Conservation (phyloP, 2,797 vertebrate genomes). For the Morus bassanus region DNA sequence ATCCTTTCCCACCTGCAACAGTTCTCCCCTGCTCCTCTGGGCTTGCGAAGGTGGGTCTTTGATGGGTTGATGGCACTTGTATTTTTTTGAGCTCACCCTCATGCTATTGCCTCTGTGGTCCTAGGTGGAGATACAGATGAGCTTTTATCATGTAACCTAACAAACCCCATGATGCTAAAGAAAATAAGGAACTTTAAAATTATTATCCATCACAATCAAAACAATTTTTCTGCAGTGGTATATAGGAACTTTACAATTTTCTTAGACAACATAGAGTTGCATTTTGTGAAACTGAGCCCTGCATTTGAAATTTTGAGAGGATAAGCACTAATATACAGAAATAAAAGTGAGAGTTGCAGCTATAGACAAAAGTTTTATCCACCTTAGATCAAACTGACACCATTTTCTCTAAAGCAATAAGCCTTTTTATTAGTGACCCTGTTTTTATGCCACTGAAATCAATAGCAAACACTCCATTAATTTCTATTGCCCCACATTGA, state of each 20-base stretch:
- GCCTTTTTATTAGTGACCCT: background rate
- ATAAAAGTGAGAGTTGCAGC: background rate
- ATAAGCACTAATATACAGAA: background rate
- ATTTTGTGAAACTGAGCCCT: background rate
- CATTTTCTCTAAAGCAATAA: background rate
- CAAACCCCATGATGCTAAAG: background rate
- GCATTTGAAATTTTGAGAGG: background rate
- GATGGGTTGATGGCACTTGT: background rate
- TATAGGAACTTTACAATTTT: background rate
- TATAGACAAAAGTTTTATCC: background rate
- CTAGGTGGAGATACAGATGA: background rate
- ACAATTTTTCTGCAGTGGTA: background rate
- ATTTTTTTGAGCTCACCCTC: background rate
- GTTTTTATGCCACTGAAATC: background rate
- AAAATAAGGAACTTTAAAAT: background rate
- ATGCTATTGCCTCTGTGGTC: background rate
- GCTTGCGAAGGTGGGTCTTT: background rate
- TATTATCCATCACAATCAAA: background rate
- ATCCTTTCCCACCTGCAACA: background rate
- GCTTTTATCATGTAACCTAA: background rate
- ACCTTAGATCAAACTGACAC: background rate
- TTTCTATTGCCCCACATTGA: background rate
- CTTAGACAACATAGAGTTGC: background rate
- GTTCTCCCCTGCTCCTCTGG: background rate
- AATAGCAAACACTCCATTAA: background rate